Base-by-base conservation (phyloP, 2,888 invertebrate species). In the Hemistola chrysoprasaria region DNA sequence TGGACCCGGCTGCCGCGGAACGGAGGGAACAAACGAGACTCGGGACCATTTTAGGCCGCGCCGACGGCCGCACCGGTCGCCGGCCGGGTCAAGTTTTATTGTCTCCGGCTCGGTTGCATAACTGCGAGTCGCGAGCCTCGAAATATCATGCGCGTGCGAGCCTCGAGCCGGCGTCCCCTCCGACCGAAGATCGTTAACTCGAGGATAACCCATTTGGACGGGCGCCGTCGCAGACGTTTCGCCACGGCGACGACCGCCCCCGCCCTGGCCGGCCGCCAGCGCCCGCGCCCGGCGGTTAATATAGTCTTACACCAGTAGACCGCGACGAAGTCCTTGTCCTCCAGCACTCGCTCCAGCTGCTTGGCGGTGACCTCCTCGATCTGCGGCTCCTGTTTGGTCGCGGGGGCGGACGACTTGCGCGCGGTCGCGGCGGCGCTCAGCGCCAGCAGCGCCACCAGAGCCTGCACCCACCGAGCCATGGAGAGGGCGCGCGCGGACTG, bases 341-440 rank as follows among this genome's bases (percentile, higher is more conserved):
- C 92, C 81, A 97, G 92, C 70, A 96, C 92, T 80, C 95, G 93
- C 81, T 96, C 97, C 90, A 97, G 92, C 90, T 96, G 95, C 90
- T 96, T 97, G 80, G 95, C 93, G 87, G 95, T 95, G 90, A 97
- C 96, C 91, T 97, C 96, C 90, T 97, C 96, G 91, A 97, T 97
- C 90, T 95, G 93, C 81, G 95, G 92, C 76, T 94, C 94, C 65
- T 73, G 71, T 63, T 88, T 88, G 62, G 64, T 59, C 52, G 60
- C 54, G 57, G 62, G 61, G 74, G 65, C 62, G 53, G 52, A 54
- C 77, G 87, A 84, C 54, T 87, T 89, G 73, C 82, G 69, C 78
- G 85, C 79, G 72, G 79, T 76, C 77, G 74, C 82, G 84, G 84
- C 77, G 65, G 73, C 82, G 81, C 85, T 79, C 71, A 91, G 87